Percentiles rank a stretch among this genome's conserved stretches.
Conservation (phyloP, 2,888 invertebrate species). For the Oligia fasciuncula region DNA sequence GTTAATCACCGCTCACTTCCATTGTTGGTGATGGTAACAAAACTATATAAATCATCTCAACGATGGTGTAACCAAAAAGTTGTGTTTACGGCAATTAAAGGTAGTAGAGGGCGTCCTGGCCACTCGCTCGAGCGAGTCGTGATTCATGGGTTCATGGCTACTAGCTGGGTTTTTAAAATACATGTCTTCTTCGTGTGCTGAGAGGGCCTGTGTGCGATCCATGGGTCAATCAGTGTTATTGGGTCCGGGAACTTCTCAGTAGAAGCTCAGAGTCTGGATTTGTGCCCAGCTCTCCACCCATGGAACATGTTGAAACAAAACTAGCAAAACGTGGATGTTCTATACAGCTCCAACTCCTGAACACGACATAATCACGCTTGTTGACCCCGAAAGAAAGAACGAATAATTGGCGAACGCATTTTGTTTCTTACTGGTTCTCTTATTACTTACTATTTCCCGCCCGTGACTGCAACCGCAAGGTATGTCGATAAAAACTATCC, state of each 20-base stretch:
- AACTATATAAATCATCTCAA: slow-evolving; percentile 74
- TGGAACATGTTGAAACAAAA: too few species aligned
- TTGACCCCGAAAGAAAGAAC: too few species aligned
- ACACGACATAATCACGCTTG: too few species aligned
- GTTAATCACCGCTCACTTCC: slow-evolving; percentile 56
- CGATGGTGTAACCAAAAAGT: slow-evolving; percentile 70
- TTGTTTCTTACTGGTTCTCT: neutral
- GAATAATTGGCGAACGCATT: neutral
- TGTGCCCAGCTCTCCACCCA: neutral
- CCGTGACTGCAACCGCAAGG: too few species aligned
- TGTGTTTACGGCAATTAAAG: slow-evolving; percentile 79
- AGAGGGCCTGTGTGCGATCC: neutral
- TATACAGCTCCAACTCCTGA: neutral
- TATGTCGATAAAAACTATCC: too few species aligned
- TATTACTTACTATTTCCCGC: too few species aligned
- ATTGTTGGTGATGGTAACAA: slow-evolving; percentile 70
- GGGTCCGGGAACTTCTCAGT: too few species aligned
- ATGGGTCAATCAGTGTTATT: neutral
- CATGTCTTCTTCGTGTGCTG: neutral
- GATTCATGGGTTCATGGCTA: slow-evolving; percentile 67
- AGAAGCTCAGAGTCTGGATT: neutral
- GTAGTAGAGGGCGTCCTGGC: slow-evolving; percentile 71
- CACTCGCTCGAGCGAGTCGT: slow-evolving; percentile 70
- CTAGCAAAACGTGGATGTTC: neutral
- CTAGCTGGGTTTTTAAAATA: neutral